A percentile compares a stretch with the other conserved stretches of the same genome.
Evolutionary conservation across 2,888 invertebrate species (phyloP).

Genomic region (Autographa gamma): DNA sequence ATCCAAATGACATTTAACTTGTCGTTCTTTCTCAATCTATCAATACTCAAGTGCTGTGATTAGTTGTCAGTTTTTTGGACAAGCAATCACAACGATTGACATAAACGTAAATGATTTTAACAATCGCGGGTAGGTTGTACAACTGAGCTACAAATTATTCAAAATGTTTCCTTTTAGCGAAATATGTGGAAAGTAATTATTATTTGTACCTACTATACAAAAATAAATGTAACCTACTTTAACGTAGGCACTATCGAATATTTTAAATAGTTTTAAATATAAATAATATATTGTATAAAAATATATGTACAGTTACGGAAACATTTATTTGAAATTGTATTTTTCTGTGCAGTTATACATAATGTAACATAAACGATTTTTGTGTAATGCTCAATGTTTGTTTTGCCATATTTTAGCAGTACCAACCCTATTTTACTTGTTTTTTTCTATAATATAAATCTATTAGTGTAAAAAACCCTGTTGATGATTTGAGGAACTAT

Average conservation of each 20-base stretch:
- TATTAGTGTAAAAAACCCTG: conserved; percentile 39
- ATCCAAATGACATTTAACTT: too few relatives aligned
- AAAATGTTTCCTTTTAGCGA: not conserved
- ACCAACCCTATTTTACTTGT: conserved; percentile 3
- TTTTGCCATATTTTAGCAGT: conserved; percentile 27
- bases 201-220: conserved; percentile 24
- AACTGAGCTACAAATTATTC: conserved; percentile 22
- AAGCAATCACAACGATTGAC: too few relatives aligned
- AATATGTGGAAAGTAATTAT: conserved; percentile 28
- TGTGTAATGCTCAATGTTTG: conserved; percentile 17
- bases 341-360: conserved; percentile 38
- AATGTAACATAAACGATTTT: not conserved
- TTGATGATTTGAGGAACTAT: conserved; percentile 23
- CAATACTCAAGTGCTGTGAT: too few relatives aligned
- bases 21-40: too few relatives aligned
- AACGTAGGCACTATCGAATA: conserved; percentile 24
- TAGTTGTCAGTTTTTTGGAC: too few relatives aligned
- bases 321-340: conserved; percentile 27
- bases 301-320: conserved; percentile 46
- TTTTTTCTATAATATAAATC: not conserved
- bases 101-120: too few relatives aligned
- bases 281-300: conserved; percentile 50
- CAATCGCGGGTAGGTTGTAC: not conserved
- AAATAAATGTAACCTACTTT: conserved; percentile 12
- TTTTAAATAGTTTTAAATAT: conserved; percentile 48